These are phyloP conservation scores for Nasonia oneida DNA, from an alignment of 2,888 invertebrate species.

Conservation along the genomic window DNA sequence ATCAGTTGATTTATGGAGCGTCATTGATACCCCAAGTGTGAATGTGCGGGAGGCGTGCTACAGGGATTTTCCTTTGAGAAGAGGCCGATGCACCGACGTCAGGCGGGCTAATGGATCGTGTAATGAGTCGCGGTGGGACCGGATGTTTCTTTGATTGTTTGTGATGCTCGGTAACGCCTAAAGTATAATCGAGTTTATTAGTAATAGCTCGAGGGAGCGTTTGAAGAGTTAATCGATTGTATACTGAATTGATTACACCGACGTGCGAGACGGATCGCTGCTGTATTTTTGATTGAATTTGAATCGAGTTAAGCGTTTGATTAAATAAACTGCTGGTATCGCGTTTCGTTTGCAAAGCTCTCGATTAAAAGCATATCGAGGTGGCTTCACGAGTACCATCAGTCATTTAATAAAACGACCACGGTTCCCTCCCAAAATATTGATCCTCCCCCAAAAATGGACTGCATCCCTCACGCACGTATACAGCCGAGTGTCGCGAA, in stretches of 20 bases:
- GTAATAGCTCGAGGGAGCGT: too few species aligned
- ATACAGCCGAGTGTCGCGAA: neutral
- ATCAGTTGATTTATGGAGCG: conserved; percentile 45
- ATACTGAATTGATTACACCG: too few species aligned
- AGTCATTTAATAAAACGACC: neutral
- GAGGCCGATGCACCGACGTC: neutral
- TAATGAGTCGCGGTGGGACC: neutral
- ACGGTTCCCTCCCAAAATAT: neutral
- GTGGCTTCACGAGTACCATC: too few species aligned
- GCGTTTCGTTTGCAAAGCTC: too few species aligned
- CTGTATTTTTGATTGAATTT: too few species aligned
- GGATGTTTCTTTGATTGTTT: neutral
- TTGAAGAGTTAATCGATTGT: too few species aligned
- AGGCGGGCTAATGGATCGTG: neutral
- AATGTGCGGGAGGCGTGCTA: neutral
- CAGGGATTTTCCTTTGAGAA: neutral
- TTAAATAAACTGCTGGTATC: too few species aligned
- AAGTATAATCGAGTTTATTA: too few species aligned
- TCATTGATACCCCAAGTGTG: neutral
- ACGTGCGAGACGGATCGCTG: too few species aligned
- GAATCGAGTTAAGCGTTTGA: too few species aligned
- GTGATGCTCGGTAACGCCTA: neutral
- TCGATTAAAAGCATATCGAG: too few species aligned
- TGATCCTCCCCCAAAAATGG: neutral
- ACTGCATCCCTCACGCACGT: neutral